These are phyloP conservation scores for Morone chrysops DNA, from an alignment of 2,113 vertebrate species.

Conservation along the genomic window DNA sequence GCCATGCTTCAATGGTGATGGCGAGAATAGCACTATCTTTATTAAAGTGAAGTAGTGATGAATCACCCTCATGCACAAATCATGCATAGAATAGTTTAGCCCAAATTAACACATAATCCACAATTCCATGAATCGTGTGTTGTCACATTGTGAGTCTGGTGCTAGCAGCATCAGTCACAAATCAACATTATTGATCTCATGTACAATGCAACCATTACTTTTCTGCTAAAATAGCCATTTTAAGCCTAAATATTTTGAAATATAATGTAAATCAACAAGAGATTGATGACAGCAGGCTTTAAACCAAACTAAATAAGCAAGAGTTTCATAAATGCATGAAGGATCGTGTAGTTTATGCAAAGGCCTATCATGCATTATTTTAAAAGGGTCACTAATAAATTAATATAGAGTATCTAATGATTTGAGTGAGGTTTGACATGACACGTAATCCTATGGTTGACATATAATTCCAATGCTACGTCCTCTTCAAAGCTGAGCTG, in stretches of 20 bases:
- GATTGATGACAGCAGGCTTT: neutral
- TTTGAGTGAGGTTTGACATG: constrained; percentile 14
- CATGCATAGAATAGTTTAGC: too few relatives aligned
- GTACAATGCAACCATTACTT: neutral
- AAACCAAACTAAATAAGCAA: constrained; percentile 22
- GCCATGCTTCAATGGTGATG: too few relatives aligned
- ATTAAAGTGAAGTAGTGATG: too few relatives aligned
- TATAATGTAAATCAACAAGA: neutral
- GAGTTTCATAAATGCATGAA: constrained; percentile 23
- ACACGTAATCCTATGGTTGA: neutral
- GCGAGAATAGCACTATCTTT: too few relatives aligned
- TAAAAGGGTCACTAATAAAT: constrained; percentile 18
- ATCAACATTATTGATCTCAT: constrained; percentile 7
- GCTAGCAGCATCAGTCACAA: constrained; percentile 14
- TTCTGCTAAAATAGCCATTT: neutral
- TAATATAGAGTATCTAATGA: neutral
- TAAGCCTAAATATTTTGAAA: constrained; percentile 10
- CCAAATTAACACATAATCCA: too few relatives aligned
- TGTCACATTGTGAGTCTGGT: neutral
- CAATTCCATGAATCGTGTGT: neutral
- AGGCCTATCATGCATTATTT: constrained; percentile 31
- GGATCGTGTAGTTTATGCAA: neutral
- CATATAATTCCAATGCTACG: neutral
- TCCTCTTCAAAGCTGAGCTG: neutral
- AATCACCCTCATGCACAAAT: neutral